Conservation (phyloP, 2,888 invertebrate genomes). For the Psylliodes chrysocephalus region DNA sequence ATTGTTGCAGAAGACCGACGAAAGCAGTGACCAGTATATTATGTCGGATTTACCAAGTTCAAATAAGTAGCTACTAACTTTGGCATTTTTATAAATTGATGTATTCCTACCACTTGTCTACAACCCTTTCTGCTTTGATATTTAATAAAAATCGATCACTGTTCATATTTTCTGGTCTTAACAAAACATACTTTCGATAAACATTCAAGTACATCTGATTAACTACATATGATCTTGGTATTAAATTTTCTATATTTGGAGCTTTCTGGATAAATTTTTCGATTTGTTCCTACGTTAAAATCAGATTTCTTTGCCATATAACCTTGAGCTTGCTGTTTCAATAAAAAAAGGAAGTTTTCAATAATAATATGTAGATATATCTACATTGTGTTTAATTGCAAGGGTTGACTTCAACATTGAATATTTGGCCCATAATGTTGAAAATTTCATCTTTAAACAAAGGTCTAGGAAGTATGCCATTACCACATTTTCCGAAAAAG, state of each 20-base stretch:
- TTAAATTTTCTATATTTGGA: background rate
- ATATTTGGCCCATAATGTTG: background rate
- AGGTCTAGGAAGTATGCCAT: background rate
- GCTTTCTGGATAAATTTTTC: constrained; percentile 8
- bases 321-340: constrained; percentile 6
- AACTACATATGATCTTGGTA: background rate
- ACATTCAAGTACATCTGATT: too few relatives aligned
- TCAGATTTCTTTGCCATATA: background rate
- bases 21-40: constrained; percentile 7
- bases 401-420: background rate
- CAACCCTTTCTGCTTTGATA: background rate
- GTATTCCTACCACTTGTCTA: background rate
- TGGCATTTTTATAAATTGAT: background rate
- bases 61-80: background rate
- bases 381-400: background rate
- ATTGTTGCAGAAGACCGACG: constrained; percentile 1
- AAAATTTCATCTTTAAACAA: background rate
- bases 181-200: too few relatives aligned
- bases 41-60: background rate
- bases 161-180: too few relatives aligned
- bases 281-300: background rate
- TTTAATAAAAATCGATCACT: too few relatives aligned
- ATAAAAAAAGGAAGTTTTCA: background rate
- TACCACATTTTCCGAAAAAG: background rate
- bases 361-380: constrained; percentile 3